These are phyloP conservation scores for Chrysogorgia sp. DNA, from an alignment of 92 coral and sea anemone species.

Conservation along the genomic window DNA sequence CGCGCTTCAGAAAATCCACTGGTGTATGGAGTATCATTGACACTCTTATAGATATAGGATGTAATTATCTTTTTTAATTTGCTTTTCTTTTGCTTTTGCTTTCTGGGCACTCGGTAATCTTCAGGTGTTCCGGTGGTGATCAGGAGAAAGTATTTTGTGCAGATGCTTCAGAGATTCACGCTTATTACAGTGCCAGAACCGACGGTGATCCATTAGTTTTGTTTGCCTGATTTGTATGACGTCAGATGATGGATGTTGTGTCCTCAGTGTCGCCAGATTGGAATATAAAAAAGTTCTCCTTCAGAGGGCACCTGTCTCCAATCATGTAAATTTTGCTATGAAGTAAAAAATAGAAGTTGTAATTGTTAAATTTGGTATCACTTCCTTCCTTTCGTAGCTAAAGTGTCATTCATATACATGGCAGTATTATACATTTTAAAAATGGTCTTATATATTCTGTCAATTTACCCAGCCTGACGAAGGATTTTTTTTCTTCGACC, in stretches of 20 bases:
- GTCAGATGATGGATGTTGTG: too few relatives aligned
- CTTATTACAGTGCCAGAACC: too few relatives aligned
- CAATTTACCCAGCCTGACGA: too few relatives aligned
- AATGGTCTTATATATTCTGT: too few relatives aligned
- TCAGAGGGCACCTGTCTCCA: slow-evolving; percentile 21
- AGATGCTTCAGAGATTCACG: too few relatives aligned
- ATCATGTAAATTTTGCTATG: slow-evolving; percentile 21
- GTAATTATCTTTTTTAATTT: background rate
- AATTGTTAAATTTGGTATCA: background rate
- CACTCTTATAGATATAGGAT: background rate
- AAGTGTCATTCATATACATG: too few relatives aligned
- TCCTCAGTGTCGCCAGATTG: background rate
- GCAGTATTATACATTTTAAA: background rate
- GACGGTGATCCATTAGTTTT: too few relatives aligned
- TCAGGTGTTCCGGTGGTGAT: too few relatives aligned
- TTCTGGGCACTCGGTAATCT: background rate
- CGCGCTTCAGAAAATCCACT: slow-evolving; percentile 2
- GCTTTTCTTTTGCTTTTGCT: background rate
- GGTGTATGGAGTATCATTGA: background rate
- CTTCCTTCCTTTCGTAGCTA: background rate
- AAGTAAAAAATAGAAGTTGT: background rate
- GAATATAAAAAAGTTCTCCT: background rate
- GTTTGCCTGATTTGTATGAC: too few relatives aligned
- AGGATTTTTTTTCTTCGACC: too few relatives aligned
- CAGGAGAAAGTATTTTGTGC: too few relatives aligned